A percentile compares a stretch with the other conserved stretches of the same genome.
Evolutionary conservation across 2,113 vertebrate species (phyloP).

Genomic region (Myotis lucifugus): DNA sequence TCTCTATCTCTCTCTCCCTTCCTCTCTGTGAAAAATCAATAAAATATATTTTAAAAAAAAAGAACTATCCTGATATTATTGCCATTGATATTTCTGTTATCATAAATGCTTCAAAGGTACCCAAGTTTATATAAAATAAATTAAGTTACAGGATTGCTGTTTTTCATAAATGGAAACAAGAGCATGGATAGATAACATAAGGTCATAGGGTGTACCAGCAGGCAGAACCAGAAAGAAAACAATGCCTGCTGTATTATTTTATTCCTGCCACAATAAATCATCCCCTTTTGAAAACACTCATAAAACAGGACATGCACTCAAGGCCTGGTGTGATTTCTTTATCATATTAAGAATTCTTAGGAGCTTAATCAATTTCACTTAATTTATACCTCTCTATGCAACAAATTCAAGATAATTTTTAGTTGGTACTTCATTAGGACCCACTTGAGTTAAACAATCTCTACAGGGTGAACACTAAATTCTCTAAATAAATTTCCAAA

Average conservation of each 20-base stretch:
- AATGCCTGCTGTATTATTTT: background rate
- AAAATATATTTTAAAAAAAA: background rate
- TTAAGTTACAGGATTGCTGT: background rate
- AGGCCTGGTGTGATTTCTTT: background rate
- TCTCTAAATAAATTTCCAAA: background rate
- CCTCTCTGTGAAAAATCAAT: too few relatives aligned
- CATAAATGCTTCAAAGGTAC: background rate
- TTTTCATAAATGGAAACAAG: constrained; percentile 7
- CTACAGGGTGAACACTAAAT: background rate
- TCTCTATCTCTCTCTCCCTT: too few relatives aligned
- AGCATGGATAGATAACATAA: background rate
- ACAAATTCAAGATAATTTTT: constrained; percentile 32
- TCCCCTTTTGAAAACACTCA: background rate
- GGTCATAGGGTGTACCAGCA: background rate
- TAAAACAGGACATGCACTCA: constrained; percentile 38
- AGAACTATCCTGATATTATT: background rate
- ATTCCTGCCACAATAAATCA: background rate
- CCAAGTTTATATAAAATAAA: constrained; percentile 3
- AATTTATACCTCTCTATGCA: background rate
- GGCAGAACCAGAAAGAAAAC: background rate
- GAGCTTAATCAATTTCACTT: background rate
- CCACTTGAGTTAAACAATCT: background rate
- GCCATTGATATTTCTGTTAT: constrained; percentile 29
- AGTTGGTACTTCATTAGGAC: background rate
- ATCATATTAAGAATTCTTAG: background rate